Conservation (phyloP, 1,140 invertebrate species). For the Eciton burchellii region DNA sequence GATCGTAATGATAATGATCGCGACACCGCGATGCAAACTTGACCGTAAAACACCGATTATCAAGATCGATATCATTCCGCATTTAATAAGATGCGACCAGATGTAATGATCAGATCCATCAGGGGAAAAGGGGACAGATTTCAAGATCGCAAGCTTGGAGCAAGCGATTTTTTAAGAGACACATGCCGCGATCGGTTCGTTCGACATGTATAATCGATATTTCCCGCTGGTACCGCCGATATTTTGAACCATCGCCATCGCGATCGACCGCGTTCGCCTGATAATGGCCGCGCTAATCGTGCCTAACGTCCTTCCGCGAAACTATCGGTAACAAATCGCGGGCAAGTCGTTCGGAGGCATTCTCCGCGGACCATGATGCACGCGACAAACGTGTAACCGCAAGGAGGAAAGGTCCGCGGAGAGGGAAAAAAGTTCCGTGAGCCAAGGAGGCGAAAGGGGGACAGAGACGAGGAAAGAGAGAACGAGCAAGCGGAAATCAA, state of each 20-base stretch:
- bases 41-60: neutral
- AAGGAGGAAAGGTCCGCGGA: constrained; percentile 13
- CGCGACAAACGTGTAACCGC: constrained; percentile 60
- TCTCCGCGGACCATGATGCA: constrained; percentile 50
- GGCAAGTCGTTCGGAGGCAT: constrained; percentile 13
- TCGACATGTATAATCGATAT: constrained; percentile 30
- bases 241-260: constrained; percentile 24
- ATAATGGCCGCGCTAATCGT: constrained; percentile 25
- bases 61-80: neutral
- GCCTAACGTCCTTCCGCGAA: constrained; percentile 42
- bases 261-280: constrained; percentile 1
- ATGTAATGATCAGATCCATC: neutral
- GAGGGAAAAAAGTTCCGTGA: neutral
- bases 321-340: constrained; percentile 52
- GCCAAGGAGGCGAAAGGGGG: neutral
- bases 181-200: neutral
- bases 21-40: neutral
- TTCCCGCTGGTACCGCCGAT: neutral
- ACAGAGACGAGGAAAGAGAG: constrained; percentile 39
- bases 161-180: constrained; percentile 8
- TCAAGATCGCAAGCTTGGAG: neutral
- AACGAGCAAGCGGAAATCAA: constrained; percentile 66
- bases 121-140: neutral
- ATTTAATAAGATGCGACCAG: constrained; percentile 11
- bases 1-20: neutral